Evolutionary conservation across 2,113 vertebrate species (phyloP).

Genomic region (Toxotes jaculatrix): DNA sequence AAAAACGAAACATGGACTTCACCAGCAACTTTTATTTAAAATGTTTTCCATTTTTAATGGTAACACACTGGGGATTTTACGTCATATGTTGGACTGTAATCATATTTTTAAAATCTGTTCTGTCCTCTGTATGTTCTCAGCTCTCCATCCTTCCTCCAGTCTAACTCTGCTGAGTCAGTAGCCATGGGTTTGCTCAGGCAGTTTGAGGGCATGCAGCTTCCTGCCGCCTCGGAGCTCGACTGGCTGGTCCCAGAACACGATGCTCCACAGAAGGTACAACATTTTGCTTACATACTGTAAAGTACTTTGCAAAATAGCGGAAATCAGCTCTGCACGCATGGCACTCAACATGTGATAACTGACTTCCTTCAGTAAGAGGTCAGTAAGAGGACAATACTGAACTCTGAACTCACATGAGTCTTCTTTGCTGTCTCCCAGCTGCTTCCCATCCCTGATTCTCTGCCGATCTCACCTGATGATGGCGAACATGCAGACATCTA

Average conservation of each 20-base stretch:
- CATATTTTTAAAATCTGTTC: neutral
- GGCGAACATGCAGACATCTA: constrained; percentile 97
- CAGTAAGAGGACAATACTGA: neutral
- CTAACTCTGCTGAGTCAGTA: constrained; percentile 96
- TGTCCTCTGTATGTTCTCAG: constrained; percentile 72
- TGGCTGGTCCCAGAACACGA: constrained; percentile 98
- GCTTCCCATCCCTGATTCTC: constrained; percentile 94
- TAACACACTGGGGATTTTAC: neutral
- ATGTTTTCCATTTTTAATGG: neutral
- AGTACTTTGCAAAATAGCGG: neutral
- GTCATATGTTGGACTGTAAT: neutral
- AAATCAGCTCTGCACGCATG: no score
- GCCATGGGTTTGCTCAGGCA: constrained; percentile 98
- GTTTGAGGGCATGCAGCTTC: constrained; percentile 98
- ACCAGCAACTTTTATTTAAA: neutral
- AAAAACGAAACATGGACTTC: neutral
- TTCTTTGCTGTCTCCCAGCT: constrained; percentile 82
- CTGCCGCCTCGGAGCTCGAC: constrained; percentile 95
- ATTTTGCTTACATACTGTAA: neutral
- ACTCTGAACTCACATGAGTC: neutral
- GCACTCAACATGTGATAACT: neutral
- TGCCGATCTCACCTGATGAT: constrained; percentile 96
- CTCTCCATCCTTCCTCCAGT: constrained; percentile 90
- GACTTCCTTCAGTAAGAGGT: neutral
- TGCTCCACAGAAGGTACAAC: constrained; percentile 93